Evolutionary conservation across 2,113 vertebrate genomes (phyloP), one percentile per base, ranked within the genome.

Genomic region (Panthera uncia): DNA sequence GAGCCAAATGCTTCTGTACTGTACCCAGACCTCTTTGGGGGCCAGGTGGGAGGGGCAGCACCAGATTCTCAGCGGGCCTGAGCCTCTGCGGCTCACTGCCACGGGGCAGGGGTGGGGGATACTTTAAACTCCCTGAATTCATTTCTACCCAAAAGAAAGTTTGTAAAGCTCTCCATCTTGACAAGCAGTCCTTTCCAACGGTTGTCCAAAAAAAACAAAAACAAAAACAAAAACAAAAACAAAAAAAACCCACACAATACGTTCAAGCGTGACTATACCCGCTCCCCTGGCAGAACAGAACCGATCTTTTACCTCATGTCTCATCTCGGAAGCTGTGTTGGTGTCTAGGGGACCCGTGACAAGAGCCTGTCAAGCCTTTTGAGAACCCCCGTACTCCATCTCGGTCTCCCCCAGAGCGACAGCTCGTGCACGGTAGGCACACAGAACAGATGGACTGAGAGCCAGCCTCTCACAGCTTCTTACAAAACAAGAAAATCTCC

Each of bases 291-390:
- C 88, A 57, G 97, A 97, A 89, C 80, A 93, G 91, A 97, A 18
- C 95, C 3, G 15, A 94, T 93, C 91, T n/a, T 96, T 97, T 81
- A 18, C 50, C 89, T 94, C 21, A 23, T 33, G 81, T 96, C 89
- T 98, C 95, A 96, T 98, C 96, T 96, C 96, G 95, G 98, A 97
- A 98, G 98, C 97, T 69, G 63, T 57, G 84, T 25, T 73, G 66
- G 71, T 95, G 91, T 97, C 97, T 90, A 13, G 23, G 66, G 97
- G 94, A 87, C 97, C 97, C 84, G 69, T 31, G 97, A 96, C 96
- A 95, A 45, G 41, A 93, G 66, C 38, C 89, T 18, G 15, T 13
- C 19, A 19, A 63, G 33, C 31, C 84, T 81, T 50, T 10, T 48
- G 50, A 66, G 85, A 73, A 66, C 38, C 81, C 33, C 4, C 1